phyloP scores from a whole-genome alignment of 2,113 vertebrate genomes.

The Thamnaconus septentrionalis region DNA sequence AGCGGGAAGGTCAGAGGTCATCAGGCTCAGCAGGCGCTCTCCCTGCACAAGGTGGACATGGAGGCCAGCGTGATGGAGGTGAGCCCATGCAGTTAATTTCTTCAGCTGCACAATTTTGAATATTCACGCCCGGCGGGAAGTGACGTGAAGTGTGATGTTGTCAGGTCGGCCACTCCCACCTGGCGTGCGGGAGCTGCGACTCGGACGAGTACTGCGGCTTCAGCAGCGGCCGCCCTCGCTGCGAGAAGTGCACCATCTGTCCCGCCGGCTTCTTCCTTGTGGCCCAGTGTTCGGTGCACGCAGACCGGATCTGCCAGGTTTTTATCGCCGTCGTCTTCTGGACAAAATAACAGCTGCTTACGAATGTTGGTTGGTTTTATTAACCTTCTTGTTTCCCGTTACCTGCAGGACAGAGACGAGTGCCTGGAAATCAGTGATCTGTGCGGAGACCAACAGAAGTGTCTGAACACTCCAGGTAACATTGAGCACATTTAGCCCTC shows the following conservation, averaged over 20 bases:
- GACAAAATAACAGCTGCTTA: neutral
- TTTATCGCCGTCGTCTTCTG: neutral
- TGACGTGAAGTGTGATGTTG: neutral
- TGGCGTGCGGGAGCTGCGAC: slow-evolving; percentile 78
- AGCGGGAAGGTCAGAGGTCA: slow-evolving; percentile 75
- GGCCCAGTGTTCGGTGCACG: slow-evolving; percentile 81
- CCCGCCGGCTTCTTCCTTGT: slow-evolving; percentile 86
- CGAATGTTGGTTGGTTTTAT: neutral
- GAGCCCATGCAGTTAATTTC: neutral
- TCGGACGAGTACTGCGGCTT: slow-evolving; percentile 86
- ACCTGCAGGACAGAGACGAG: slow-evolving; percentile 84
- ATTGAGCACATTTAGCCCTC: no score
- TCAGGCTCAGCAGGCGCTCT: slow-evolving; percentile 79
- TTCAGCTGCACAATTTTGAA: neutral
- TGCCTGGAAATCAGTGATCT: slow-evolving; percentile 80
- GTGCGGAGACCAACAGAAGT: slow-evolving; percentile 82
- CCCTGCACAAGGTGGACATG: slow-evolving; percentile 83
- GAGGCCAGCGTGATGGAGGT: slow-evolving; percentile 82
- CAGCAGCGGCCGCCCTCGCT: slow-evolving; percentile 76
- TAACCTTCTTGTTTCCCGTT: slow-evolving; percentile 41
- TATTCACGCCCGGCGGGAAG: no score
- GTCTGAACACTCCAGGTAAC: slow-evolving; percentile 85
- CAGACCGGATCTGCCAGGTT: slow-evolving; percentile 88
- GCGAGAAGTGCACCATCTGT: slow-evolving; percentile 84
- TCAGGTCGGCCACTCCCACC: slow-evolving; percentile 63